These are phyloP conservation scores for Bruchidius siliquastri DNA, from an alignment of 2,888 invertebrate genomes.

Conservation along the genomic window DNA sequence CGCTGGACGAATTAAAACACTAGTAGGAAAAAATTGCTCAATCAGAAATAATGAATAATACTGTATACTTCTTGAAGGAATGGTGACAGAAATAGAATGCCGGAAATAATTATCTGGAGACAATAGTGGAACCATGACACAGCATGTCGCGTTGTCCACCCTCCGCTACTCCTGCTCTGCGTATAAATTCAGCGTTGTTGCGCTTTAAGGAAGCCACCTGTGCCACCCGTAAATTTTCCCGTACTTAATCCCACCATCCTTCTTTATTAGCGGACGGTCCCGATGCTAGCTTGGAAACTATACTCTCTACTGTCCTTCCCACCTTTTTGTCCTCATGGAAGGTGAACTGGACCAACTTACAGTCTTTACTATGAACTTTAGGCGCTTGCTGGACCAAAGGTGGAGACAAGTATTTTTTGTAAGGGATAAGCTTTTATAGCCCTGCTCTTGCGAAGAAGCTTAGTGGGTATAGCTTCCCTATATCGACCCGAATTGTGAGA, in stretches of 20 bases:
- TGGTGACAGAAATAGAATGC: too few species aligned
- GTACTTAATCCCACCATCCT: slow-evolving; percentile 28
- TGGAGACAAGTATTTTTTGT: background rate
- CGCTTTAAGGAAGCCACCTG: slow-evolving; percentile 30
- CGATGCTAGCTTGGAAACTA: background rate
- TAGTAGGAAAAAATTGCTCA: too few species aligned
- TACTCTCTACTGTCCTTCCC: background rate
- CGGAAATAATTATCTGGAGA: too few species aligned
- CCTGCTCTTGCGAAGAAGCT: too few species aligned
- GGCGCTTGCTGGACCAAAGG: background rate
- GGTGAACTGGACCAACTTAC: background rate
- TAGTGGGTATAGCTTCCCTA: too few species aligned
- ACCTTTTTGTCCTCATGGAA: background rate
- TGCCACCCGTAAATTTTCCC: slow-evolving; percentile 35
- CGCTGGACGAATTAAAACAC: too few species aligned
- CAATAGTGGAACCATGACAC: too few species aligned
- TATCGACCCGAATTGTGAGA: too few species aligned
- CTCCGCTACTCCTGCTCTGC: background rate
- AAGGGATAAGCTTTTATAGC: too few species aligned
- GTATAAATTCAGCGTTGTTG: background rate
- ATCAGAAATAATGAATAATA: too few species aligned
- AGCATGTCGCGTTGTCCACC: background rate
- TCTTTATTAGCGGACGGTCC: slow-evolving; percentile 20
- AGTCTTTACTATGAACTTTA: background rate
- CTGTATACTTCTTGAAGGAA: too few species aligned